Evolutionary conservation across 92 coral and sea anemone genomes (phyloP).

Genomic region (Muricea muricata): DNA sequence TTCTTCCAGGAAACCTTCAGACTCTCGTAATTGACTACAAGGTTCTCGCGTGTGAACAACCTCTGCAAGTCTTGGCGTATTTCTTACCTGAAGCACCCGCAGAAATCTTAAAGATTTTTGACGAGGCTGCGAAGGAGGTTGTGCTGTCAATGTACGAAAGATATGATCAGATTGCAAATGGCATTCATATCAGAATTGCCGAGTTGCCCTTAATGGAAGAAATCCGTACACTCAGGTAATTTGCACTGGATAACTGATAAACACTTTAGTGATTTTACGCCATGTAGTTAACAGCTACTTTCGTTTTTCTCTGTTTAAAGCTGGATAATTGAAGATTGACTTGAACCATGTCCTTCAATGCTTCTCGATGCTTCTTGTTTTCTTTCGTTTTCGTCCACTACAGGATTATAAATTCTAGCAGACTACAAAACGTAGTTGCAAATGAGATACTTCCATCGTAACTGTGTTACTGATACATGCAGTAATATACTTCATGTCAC

Average conservation of each 20-base stretch:
- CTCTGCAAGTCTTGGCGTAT: slow-evolving; percentile 80
- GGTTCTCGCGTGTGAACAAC: slow-evolving; percentile 96
- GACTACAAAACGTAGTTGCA: too few species aligned
- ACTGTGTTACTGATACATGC: too few species aligned
- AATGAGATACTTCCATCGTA: too few species aligned
- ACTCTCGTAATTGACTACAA: slow-evolving; percentile 92
- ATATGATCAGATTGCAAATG: slow-evolving; percentile 91
- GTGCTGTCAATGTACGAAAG: slow-evolving; percentile 94
- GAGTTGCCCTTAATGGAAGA: slow-evolving; percentile 97
- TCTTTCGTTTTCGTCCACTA: too few species aligned
- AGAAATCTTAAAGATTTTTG: slow-evolving; percentile 92
- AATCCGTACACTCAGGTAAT: slow-evolving; percentile 88
- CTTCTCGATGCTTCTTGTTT: too few species aligned
- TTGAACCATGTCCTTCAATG: too few species aligned
- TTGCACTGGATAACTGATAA: background rate
- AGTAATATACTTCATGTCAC: too few species aligned
- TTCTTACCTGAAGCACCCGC: slow-evolving; percentile 99
- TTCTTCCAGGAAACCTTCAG: slow-evolving; percentile 80
- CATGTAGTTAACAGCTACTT: too few species aligned
- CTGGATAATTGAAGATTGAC: too few species aligned
- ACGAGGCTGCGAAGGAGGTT: slow-evolving; percentile 98
- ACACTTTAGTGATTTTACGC: too few species aligned
- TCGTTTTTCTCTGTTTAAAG: too few species aligned
- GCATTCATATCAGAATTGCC: slow-evolving; percentile 92
- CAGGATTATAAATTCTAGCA: too few species aligned